Conservation (phyloP, 2,113 vertebrate genomes). For the Apaloderma vittatum region DNA sequence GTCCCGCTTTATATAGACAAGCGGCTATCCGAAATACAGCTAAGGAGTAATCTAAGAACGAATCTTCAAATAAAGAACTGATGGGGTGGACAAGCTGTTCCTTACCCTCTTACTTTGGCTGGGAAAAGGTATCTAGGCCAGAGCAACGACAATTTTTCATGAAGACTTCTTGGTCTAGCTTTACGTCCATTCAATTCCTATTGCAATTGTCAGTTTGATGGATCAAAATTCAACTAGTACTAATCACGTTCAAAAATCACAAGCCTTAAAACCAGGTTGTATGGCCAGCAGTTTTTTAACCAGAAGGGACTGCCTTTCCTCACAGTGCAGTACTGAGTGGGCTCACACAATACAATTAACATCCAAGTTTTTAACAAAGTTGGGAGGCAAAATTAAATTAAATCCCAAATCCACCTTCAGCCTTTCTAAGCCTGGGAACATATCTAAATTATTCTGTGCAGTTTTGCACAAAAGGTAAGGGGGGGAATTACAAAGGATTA, state of each 20-base stretch:
- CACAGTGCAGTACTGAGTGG: background rate
- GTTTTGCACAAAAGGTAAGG: background rate
- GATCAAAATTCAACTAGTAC: background rate
- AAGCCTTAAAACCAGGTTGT: background rate
- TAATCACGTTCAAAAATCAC: background rate
- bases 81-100: background rate
- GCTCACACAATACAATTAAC: background rate
- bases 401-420: background rate
- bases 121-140: background rate
- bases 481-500: slow-evolving; percentile 11
- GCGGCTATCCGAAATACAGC: background rate
- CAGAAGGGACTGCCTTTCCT: background rate
- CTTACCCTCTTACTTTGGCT: background rate
- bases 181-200: background rate
- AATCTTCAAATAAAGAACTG: background rate
- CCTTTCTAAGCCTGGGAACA: background rate
- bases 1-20: accelerated
- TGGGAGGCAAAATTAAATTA: slow-evolving; percentile 25
- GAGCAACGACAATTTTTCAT: background rate
- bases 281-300: background rate
- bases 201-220: background rate
- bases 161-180: background rate
- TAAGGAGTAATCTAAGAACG: background rate
- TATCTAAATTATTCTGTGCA: background rate
- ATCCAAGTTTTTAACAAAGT: background rate